Evolutionary conservation across 1,140 invertebrate species (phyloP).

Genomic region (Batillaria attramentaria): DNA sequence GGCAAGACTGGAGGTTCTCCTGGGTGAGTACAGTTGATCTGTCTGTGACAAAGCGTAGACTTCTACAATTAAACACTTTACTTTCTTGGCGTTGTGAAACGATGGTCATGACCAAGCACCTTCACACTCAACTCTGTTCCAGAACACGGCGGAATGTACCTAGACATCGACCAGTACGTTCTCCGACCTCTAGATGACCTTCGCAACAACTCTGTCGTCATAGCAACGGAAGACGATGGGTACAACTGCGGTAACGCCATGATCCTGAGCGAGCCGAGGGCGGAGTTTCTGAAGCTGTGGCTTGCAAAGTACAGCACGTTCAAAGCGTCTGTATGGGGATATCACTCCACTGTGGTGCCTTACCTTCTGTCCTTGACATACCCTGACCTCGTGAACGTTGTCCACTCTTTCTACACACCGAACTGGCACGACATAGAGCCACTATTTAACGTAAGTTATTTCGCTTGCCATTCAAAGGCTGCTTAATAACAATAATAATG

Average conservation of each 20-base stretch:
- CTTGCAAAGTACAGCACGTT: constrained; percentile 18
- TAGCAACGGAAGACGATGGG: neutral
- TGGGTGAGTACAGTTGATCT: too few relatives aligned
- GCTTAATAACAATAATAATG: neutral
- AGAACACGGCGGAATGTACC: constrained; percentile 37
- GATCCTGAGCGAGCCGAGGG: constrained; percentile 18
- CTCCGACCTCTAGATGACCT: constrained; percentile 19
- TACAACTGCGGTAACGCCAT: constrained; percentile 12
- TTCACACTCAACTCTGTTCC: too few relatives aligned
- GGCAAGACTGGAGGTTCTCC: constrained; percentile 42
- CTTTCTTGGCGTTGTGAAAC: too few relatives aligned
- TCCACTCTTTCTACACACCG: constrained; percentile 22
- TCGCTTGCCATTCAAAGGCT: neutral
- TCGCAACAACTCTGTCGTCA: constrained; percentile 6
- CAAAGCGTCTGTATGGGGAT: constrained; percentile 7
- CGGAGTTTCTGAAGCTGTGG: constrained; percentile 10
- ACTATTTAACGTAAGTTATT: too few relatives aligned
- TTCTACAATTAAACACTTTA: too few relatives aligned
- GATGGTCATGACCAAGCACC: too few relatives aligned
- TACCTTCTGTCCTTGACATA: neutral
- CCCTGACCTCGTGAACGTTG: constrained; percentile 13
- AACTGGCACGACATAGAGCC: constrained; percentile 19
- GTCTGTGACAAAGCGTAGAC: too few relatives aligned
- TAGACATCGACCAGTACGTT: constrained; percentile 34
- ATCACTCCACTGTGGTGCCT: constrained; percentile 19